Evolutionary conservation across 1,140 invertebrate genomes (phyloP).

Genomic region (Aethina tumida): DNA sequence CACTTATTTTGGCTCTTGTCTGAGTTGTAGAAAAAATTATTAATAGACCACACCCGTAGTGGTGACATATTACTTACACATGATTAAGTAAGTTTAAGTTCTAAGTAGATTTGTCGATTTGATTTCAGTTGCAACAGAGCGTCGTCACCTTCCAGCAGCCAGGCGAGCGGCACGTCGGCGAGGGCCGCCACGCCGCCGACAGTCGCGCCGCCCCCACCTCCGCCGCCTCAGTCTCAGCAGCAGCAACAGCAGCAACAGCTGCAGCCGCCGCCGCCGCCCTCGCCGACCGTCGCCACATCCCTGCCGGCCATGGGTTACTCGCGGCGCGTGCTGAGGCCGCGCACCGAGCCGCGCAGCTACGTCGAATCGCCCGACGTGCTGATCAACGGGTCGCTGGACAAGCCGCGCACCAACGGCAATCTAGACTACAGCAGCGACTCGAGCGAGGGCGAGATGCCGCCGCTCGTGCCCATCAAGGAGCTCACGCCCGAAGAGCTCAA

Average conservation of each 20-base stretch:
- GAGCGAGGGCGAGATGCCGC: constrained; percentile 50
- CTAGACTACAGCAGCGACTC: constrained; percentile 39
- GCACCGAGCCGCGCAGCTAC: constrained; percentile 69
- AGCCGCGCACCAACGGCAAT: constrained; percentile 39
- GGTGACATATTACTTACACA: too few relatives aligned
- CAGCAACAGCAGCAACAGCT: too few relatives aligned
- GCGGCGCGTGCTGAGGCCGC: constrained; percentile 60
- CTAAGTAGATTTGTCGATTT: too few relatives aligned
- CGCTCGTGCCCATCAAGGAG: constrained; percentile 53
- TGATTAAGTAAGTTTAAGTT: too few relatives aligned
- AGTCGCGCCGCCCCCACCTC: constrained; percentile 1
- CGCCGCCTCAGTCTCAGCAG: not conserved
- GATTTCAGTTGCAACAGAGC: constrained; percentile 12
- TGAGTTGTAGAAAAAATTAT: not conserved
- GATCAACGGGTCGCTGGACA: constrained; percentile 46
- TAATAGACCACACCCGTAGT: not conserved
- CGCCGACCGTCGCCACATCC: not conserved
- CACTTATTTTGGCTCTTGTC: not conserved
- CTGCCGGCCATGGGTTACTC: constrained; percentile 17
- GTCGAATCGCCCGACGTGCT: constrained; percentile 54
- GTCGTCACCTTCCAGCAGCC: constrained; percentile 6
- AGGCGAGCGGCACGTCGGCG: not conserved
- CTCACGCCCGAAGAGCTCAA: constrained; percentile 56
- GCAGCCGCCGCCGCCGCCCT: not conserved
- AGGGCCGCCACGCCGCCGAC: not conserved